Base-by-base conservation (phyloP, 2,888 invertebrate species). In the Phaonia tiefii region DNA sequence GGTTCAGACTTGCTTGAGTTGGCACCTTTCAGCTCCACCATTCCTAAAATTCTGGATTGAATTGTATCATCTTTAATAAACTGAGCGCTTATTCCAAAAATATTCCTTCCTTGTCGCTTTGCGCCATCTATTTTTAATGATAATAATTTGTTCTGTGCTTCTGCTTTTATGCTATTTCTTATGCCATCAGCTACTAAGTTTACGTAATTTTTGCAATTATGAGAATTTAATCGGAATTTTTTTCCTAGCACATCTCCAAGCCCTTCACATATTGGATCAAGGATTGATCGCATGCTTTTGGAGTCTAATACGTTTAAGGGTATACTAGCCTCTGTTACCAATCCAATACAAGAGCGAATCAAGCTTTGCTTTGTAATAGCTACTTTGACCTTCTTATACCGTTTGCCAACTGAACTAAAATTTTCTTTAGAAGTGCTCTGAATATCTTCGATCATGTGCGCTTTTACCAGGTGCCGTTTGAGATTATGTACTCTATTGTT, bases 41-140 rank as follows among this genome's bases (percentile, higher is more conserved):
- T 72, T 8, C 65, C 73, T 1, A 73, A n/a, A 39, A 73, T 54
- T 15, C 7, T 26, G 1, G 73, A 73, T 65, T 65, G 17, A 39
- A 73, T 65, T 13, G 25, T 11, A 15, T 37, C 25, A 13, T 25
- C 25, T 7, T n/a, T 63, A 5, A 63, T n/a, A 51, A 39, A 72
- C 37, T 72, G 72, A 1, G 63, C 71, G 7, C 71, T 71, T 37
- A 71, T 71, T 17, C 49, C 49, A 20, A 72, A 63, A 37, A 72
- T 72, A 17, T 51, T 72, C 39, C 63, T 4, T 10, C 10, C 10
- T 3, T 49, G 25, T 11, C 39, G 22, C 15, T 8, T 44, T 17
- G 25, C 72, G 39, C 63, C 63, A 31, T 72, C 51, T 20, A 72
- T 72, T 63, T 72, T 72, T 60, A 72, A 15, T 72, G 72, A 72